A percentile compares a stretch with the other conserved stretches of the same genome.
These are phyloP conservation scores for Hycleus cichorii DNA, from an alignment of 1,140 invertebrate species.

Conservation along the genomic window DNA sequence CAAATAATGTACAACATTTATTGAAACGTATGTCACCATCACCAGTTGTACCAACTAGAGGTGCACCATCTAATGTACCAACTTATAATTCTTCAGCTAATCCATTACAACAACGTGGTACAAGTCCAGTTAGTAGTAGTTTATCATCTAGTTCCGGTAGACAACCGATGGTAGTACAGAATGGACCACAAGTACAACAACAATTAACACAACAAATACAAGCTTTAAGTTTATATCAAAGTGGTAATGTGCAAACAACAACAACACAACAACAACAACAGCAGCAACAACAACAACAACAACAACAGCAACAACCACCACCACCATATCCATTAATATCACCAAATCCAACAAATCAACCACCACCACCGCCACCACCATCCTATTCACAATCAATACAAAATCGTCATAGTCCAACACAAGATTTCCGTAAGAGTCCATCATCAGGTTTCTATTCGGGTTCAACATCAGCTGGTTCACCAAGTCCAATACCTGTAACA, in stretches of 20 bases:
- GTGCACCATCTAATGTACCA: conserved; percentile 47
- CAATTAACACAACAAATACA: conserved; percentile 82
- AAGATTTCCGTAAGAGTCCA: conserved; percentile 59
- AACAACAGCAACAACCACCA: conserved; percentile 51
- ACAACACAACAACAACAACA: conserved; percentile 21
- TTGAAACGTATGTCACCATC: conserved; percentile 80
- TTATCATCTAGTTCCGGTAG: conserved; percentile 37
- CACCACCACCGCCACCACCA: conserved; percentile 66
- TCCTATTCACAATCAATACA: conserved; percentile 80
- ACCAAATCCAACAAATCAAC: conserved; percentile 48
- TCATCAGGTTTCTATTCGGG: conserved; percentile 76
- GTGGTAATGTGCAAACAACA: conserved; percentile 42
- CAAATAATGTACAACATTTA: conserved; percentile 69
- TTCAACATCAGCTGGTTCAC: conserved; percentile 69
- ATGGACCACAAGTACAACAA: conserved; percentile 72
- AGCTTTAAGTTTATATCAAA: conserved; percentile 71
- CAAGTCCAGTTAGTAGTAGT: conserved; percentile 62
- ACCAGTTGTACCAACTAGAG: conserved; percentile 52
- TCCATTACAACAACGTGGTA: conserved; percentile 55
- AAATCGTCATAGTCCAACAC: conserved; percentile 77
- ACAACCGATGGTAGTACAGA: conserved; percentile 74
- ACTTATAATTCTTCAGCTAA: conserved; percentile 36
- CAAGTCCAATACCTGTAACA: conserved; percentile 68
- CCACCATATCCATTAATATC: conserved; percentile 66
- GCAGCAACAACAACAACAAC: no score